A percentile compares a stretch with the other conserved stretches of the same genome.
phyloP scores from a whole-genome alignment of 2,113 vertebrate species.

The Strix aluco region DNA sequence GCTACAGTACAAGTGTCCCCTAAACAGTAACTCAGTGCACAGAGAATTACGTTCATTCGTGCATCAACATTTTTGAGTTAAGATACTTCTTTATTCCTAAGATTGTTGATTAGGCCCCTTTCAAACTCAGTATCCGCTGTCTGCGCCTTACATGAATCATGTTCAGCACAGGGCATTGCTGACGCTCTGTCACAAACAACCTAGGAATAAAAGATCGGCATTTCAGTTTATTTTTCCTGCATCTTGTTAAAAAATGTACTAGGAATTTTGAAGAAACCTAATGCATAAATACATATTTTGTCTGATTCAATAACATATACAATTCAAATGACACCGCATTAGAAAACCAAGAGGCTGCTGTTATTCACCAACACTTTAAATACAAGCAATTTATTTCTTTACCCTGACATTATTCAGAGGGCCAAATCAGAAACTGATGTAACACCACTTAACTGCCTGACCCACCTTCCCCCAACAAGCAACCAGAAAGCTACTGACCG shows the following conservation, averaged over 20 bases:
- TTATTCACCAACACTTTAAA: slow-evolving; percentile 50
- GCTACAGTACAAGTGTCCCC: slow-evolving; percentile 26
- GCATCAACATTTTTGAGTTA: slow-evolving; percentile 47
- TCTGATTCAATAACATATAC: slow-evolving; percentile 66
- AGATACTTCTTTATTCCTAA: slow-evolving; percentile 45
- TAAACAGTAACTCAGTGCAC: slow-evolving; percentile 38
- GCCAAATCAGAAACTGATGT: slow-evolving; percentile 37
- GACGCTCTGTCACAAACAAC: slow-evolving; percentile 60
- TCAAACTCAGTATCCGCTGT: slow-evolving; percentile 50
- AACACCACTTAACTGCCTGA: slow-evolving; percentile 5
- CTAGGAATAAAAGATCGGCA: slow-evolving; percentile 61
- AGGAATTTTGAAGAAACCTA: slow-evolving; percentile 67
- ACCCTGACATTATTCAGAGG: slow-evolving; percentile 48
- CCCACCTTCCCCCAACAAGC: not conserved
- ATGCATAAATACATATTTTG: slow-evolving; percentile 77
- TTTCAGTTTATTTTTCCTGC: slow-evolving; percentile 63
- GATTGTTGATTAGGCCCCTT: slow-evolving; percentile 61
- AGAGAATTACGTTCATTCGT: slow-evolving; percentile 17
- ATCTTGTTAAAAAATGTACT: slow-evolving; percentile 68
- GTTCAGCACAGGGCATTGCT: slow-evolving; percentile 33
- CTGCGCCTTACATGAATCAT: slow-evolving; percentile 47
- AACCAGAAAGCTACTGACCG: not conserved
- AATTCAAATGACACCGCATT: slow-evolving; percentile 69
- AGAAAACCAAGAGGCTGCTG: slow-evolving; percentile 47
- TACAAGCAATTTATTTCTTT: slow-evolving; percentile 30